Percentiles rank a stretch among this genome's conserved stretches.
Evolutionary conservation across 2,113 vertebrate species (phyloP).

Genomic region (Vulpes vulpes): DNA sequence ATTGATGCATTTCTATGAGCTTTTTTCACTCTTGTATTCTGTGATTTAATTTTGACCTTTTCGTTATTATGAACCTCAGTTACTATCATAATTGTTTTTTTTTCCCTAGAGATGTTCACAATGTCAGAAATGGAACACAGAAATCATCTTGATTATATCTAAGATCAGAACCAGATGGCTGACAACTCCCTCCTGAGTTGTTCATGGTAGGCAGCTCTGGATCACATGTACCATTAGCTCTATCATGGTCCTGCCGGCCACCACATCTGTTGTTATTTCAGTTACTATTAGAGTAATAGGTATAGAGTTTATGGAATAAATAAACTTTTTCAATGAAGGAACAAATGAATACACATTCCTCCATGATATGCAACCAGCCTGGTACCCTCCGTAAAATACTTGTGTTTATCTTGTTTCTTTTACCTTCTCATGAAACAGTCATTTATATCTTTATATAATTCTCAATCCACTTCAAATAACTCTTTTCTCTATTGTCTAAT

Average conservation of each 20-base stretch:
- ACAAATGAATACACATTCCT: not conserved
- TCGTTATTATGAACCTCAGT: not conserved
- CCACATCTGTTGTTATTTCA: not conserved
- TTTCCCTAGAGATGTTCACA: not conserved
- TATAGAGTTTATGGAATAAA: not conserved
- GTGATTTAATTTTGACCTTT: not conserved
- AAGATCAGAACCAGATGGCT: not conserved
- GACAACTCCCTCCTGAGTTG: not conserved
- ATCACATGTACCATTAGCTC: not conserved
- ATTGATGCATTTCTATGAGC: not conserved
- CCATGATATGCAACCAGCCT: not conserved
- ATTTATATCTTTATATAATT: not conserved
- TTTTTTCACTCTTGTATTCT: not conserved
- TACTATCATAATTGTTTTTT: not conserved
- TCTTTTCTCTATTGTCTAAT: not conserved
- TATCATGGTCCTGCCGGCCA: not conserved
- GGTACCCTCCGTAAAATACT: not conserved
- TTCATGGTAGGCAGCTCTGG: not conserved
- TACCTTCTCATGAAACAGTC: not conserved
- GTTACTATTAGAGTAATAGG: not conserved
- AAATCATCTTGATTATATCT: not conserved
- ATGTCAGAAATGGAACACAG: not conserved
- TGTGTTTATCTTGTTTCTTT: not conserved
- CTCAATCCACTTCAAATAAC: not conserved
- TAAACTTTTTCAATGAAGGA: not conserved